Conservation (phyloP, 2,888 invertebrate species). For the Lissonota sp. region DNA sequence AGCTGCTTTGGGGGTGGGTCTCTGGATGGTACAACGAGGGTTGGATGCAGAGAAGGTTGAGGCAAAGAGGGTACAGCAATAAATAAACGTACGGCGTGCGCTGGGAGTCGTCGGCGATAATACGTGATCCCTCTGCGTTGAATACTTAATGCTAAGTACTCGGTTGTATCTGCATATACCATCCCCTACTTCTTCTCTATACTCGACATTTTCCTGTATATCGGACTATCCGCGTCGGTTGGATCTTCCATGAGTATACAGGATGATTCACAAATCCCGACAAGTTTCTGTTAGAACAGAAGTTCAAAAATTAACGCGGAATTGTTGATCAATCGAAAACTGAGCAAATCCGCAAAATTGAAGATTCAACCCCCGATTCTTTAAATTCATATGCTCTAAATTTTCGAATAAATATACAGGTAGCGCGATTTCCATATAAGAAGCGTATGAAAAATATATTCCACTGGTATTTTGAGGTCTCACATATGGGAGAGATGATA, state of each 20-base stretch:
- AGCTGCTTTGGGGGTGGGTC: constrained; percentile 19
- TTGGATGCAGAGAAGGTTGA: not conserved
- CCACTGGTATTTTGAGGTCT: constrained; percentile 38
- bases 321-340: not conserved
- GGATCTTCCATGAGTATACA: constrained; percentile 46
- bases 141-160: constrained; percentile 83
- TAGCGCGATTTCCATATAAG: constrained; percentile 20
- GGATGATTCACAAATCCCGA: constrained; percentile 40
- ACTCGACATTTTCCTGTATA: constrained; percentile 28
- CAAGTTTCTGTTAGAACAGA: not conserved
- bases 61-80: constrained; percentile 73
- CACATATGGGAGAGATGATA: constrained; percentile 68
- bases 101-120: constrained; percentile 80
- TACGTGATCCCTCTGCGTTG: constrained; percentile 83
- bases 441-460: constrained; percentile 14
- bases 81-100: constrained; percentile 80
- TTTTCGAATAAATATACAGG: not conserved
- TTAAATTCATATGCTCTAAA: constrained; percentile 47
- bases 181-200: constrained; percentile 36
- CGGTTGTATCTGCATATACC: constrained; percentile 79
- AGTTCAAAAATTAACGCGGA: too few species aligned
- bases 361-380: constrained; percentile 12
- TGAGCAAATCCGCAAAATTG: too few species aligned
- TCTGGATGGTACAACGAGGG: constrained; percentile 15
- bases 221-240: constrained; percentile 50